Percentiles rank a stretch among this genome's conserved stretches.
These are phyloP conservation scores for Polydrusus tereticollis DNA, from an alignment of 2,888 invertebrate species.

Conservation along the genomic window DNA sequence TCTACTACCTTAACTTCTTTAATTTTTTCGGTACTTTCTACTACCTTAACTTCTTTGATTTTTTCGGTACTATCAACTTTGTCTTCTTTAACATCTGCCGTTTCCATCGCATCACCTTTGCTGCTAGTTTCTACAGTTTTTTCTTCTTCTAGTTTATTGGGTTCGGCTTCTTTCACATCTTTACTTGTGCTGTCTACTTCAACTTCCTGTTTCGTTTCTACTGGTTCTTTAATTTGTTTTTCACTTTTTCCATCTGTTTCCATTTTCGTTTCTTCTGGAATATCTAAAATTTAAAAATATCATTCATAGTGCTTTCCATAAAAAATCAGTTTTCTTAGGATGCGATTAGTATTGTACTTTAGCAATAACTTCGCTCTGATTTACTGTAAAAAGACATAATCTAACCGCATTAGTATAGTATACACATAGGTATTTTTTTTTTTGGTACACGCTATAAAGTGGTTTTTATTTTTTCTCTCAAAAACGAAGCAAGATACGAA, in stretches of 20 bases:
- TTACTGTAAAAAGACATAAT: too few species aligned
- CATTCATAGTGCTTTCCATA: too few species aligned
- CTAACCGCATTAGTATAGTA: too few species aligned
- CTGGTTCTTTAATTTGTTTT: neutral
- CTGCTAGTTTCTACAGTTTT: neutral
- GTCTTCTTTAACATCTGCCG: constrained; percentile 44
- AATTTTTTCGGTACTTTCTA: too few species aligned
- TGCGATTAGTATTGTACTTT: too few species aligned
- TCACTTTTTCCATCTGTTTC: neutral
- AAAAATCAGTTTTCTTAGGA: too few species aligned
- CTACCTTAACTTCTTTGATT: constrained; percentile 49
- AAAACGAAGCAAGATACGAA: too few species aligned
- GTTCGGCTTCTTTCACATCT: constrained; percentile 43
- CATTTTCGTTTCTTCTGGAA: neutral
- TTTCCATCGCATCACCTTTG: constrained; percentile 33
- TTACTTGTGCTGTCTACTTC: constrained; percentile 37
- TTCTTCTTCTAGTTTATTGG: constrained; percentile 40
- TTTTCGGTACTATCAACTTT: constrained; percentile 56
- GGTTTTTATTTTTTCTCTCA: too few species aligned
- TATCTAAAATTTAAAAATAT: neutral
- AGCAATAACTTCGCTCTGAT: too few species aligned
- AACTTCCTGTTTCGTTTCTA: neutral
- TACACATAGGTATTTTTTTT: too few species aligned
- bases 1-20: constrained; percentile 49
- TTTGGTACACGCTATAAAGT: too few species aligned